Evolutionary conservation across 1,140 invertebrate genomes (phyloP), one percentile per base, ranked within the genome.

Genomic region (Eulimnadia texana): DNA sequence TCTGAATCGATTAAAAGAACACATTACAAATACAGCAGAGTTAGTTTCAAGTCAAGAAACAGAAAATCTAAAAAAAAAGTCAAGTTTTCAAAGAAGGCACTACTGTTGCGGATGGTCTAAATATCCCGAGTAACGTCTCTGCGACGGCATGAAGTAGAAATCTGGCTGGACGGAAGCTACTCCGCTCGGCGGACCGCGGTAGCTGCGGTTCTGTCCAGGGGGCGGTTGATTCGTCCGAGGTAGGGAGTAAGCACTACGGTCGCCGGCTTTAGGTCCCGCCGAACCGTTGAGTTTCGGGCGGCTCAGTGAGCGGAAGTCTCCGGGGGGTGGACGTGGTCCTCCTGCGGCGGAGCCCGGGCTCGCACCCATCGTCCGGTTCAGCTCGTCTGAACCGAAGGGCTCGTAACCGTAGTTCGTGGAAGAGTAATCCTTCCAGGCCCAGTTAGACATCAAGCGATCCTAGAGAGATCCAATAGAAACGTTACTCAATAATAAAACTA

Each of bases 81-180:
- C n/a, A n/a, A n/a, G n/a, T n/a, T n/a, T n/a, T n/a, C n/a, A n/a
- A n/a, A n/a, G n/a, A n/a, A n/a, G n/a, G n/a, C n/a, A n/a, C n/a
- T n/a, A n/a, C n/a, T n/a, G n/a, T n/a, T 42, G 33, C 33, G 33
- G 33, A 16, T 57, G 29, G 29, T 57, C 55, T 57, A 33, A 27
- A n/a, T 57, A 57, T 6, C 55, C 90, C 65, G 89, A 90, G 74
- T 93, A 92, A 71, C 93, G 91, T 55, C 90, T 74, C 68, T 94
- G 90, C 28, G 88, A 91, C 16, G 90, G 90, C 89, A 93, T 93
- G 70, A 93, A 93, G 72, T 93, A 94, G 73, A 93, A 93, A 73
- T 94, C 90, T 0, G 90, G 85, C 64, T 84, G 79, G 68, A 58
- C 22, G 42, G 29, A 47, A 22, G 64, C 63, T 50, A 60, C 61